A percentile compares a stretch with the other conserved stretches of the same genome.
Evolutionary conservation across 1,140 invertebrate species (phyloP).

Genomic region (Drosophila persimilis): DNA sequence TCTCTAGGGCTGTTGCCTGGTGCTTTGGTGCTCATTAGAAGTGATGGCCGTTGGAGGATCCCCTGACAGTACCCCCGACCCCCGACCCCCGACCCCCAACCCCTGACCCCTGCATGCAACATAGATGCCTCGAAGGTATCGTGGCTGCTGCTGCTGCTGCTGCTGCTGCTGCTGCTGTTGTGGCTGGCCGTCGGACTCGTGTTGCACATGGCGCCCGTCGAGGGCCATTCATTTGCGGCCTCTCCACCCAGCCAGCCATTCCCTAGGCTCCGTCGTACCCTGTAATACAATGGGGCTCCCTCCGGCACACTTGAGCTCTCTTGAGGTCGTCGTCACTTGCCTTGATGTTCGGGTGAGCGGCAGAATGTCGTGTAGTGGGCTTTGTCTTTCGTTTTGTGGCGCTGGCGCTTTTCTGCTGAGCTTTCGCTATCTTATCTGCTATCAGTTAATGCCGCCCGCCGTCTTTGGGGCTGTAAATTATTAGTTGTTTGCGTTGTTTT

Average conservation of each 20-base stretch:
- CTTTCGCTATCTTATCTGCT: constrained; percentile 18
- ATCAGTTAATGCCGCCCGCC: constrained; percentile 7
- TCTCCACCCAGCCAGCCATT: neutral
- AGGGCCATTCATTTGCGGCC: constrained; percentile 66
- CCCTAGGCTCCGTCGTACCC: no score
- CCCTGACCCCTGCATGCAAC: neutral
- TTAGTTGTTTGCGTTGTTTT: neutral
- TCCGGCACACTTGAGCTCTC: constrained; percentile 13
- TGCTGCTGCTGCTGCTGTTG: constrained; percentile 34
- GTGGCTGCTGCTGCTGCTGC: constrained; percentile 30
- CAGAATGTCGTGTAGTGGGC: constrained; percentile 28
- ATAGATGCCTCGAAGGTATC: constrained; percentile 46
- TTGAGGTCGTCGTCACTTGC: constrained; percentile 75
- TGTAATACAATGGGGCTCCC: neutral
- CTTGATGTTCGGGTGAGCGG: constrained; percentile 63
- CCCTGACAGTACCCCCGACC: constrained; percentile 1
- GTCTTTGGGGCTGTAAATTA: constrained; percentile 3
- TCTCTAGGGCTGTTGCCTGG: constrained; percentile 13
- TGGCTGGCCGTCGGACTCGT: constrained; percentile 46
- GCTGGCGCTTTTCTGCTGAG: constrained; percentile 15
- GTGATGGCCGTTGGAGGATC: constrained; percentile 25
- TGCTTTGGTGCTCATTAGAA: constrained; percentile 40
- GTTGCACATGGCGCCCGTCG: constrained; percentile 75
- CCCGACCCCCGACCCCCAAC: neutral
- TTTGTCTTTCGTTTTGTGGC: constrained; percentile 38